Base-by-base conservation (phyloP, 2,797 vertebrate genomes). In the Danionella dracula region DNA sequence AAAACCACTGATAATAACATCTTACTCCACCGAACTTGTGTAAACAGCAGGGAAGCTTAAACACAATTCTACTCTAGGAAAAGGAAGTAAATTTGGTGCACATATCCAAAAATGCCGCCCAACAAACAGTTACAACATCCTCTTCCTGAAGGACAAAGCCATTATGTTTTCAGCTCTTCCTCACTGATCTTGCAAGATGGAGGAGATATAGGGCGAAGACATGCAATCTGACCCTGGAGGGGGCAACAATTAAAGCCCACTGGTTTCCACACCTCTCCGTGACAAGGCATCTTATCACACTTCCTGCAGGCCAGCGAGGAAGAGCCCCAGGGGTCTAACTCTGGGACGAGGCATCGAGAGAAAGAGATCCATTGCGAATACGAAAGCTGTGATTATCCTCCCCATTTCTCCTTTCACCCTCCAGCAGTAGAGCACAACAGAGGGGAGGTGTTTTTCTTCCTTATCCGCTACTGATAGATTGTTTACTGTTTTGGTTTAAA, bases 281-380 rank as follows among this genome's bases (percentile, higher is more conserved):
- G 73, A 72, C 49, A 71, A 55, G 48, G 50, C 71, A 70, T 67
- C 73, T 76, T 77, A 79, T 79, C 77, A 76, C 65, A 64, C 61
- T 63, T 77, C 75, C 72, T 69, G 56, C 77, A 77, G 77, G 66
- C 45, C 53, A 44, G 58, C 44, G 61, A 63, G 64, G 60, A 75
- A 71, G 50, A 31, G 65, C 65, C 56, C 49, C 41, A 69, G 68
- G 41, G 65, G 48, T 51, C 61, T 34, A 42, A 42, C 31, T 65
- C 8, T 35, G 49, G 68, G 53, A 57, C 57, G 58, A 40, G 23
- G 40, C 42, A 53, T 50, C 11, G 46, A 15, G 35, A 53, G 29
- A 45, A 32, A 21, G 45, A 49, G 70, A 56, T 69, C 40, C 16
- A 55, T 16, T 55, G 41, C 13, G 53, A 38, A 56, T 48, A 69